These are phyloP conservation scores for Amphilophus citrinellus DNA, from an alignment of 2,113 vertebrate species.

Conservation along the genomic window DNA sequence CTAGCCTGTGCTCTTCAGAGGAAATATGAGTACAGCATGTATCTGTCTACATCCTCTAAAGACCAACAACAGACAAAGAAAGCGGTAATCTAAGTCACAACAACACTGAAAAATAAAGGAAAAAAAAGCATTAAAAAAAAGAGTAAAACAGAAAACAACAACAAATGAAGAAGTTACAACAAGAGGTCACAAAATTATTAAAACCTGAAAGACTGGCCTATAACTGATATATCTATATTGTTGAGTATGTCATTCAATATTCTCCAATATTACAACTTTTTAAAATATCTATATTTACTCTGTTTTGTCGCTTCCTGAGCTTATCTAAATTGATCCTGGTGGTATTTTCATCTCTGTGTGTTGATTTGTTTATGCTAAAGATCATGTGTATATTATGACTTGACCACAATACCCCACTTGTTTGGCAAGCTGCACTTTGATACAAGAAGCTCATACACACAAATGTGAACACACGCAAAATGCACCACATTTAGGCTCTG, in stretches of 20 bases:
- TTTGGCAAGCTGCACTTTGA: constrained; percentile 26
- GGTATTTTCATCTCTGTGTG: background rate
- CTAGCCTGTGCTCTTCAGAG: constrained; percentile 9
- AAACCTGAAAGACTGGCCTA: background rate
- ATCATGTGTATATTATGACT: background rate
- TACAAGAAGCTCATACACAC: background rate
- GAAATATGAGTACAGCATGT: background rate
- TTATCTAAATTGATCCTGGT: background rate
- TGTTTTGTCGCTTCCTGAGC: background rate
- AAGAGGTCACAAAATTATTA: background rate
- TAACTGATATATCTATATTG: background rate
- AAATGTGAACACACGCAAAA: background rate
- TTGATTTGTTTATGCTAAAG: constrained; percentile 24
- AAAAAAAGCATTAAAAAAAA: background rate
- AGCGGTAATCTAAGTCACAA: background rate
- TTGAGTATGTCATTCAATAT: background rate
- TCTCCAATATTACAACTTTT: background rate
- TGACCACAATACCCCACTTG: constrained; percentile 56
- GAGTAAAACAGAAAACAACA: background rate
- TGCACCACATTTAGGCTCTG: background rate
- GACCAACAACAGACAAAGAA: background rate
- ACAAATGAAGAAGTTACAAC: background rate
- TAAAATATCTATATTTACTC: background rate
- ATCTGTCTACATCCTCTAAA: constrained; percentile 2
- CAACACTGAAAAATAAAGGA: background rate